These are phyloP conservation scores for Mionectes olivaceus DNA, from an alignment of 2,797 vertebrate genomes.

Conservation along the genomic window DNA sequence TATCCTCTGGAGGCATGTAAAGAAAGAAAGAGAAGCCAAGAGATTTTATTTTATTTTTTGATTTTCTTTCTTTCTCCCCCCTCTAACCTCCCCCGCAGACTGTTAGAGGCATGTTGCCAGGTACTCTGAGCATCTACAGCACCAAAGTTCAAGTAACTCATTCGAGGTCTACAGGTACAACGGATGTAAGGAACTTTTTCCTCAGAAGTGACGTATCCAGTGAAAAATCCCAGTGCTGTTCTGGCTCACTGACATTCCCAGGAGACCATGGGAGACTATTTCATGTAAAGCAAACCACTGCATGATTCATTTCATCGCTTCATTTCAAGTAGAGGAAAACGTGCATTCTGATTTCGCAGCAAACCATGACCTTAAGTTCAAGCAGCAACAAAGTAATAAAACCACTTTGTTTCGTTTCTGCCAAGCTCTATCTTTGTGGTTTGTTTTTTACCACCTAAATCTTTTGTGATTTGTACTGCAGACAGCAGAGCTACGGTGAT, in stretches of 20 bases:
- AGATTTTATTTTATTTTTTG: background rate
- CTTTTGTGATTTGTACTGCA: background rate
- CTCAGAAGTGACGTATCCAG: background rate
- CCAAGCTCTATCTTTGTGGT: background rate
- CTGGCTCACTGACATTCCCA: background rate
- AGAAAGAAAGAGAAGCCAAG: background rate
- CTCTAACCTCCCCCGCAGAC: too few species aligned
- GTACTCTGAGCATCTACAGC: background rate
- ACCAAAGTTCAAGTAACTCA: constrained; percentile 2
- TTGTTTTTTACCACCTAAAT: background rate
- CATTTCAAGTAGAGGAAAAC: constrained; percentile 23
- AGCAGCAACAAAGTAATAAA: background rate
- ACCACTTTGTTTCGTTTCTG: background rate
- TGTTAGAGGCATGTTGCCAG: background rate
- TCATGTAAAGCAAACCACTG: constrained; percentile 29
- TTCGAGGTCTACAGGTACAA: background rate
- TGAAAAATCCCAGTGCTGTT: background rate
- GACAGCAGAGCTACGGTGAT: constrained; percentile 1
- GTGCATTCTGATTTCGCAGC: background rate
- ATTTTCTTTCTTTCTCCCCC: background rate
- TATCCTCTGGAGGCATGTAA: background rate
- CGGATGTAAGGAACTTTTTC: background rate
- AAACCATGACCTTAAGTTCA: constrained; percentile 11
- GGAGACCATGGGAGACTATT: background rate
- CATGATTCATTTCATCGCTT: background rate